Base-by-base conservation (phyloP, 2,888 invertebrate species). In the Aphidoletes aphidimyza region DNA sequence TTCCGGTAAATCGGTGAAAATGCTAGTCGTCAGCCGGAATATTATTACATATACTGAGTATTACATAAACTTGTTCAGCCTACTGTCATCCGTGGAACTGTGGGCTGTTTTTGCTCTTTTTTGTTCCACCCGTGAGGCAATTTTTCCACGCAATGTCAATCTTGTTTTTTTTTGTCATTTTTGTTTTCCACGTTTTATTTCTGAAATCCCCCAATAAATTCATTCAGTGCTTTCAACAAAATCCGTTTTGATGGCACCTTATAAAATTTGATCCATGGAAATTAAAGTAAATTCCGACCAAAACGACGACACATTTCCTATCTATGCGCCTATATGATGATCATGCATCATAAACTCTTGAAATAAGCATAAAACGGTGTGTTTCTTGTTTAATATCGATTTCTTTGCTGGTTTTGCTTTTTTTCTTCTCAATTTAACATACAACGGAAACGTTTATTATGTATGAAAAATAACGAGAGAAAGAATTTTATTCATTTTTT, bases 171-270 rank as follows among this genome's bases (percentile, higher is more conserved):
- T 1, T 14, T 30, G 54, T 3, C 30, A 9, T 54, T 69, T 69
- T 69, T n/a, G n/a, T 3, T 26, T 69, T 69, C 69, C 34, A 9
- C n/a, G 54, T 54, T 54, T 54, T 26, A 26, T 54, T 2, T 8
- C n/a, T 5, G 69, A 69, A 69, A 69, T 69, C 30, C 30, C n/a
- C 69, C 8, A 69, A 30, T 30, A 69, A 69, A 69, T 19, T 69
- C 69, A 69, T 69, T 30, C 34, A 69, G 11, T 69, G 69, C 30
- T 69, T 54, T 3, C n/a, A 9, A 69, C 14, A 30, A 30, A 69
- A 69, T 69, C 69, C 17, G 2, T 9, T 30, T 69, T 69, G 69
- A 69, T 69, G 30, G 30, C 34, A 34, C 34, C 69, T 69, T 34
- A 69, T 69, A 30, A 69, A 69, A 30, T 69, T 30, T 26, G 6